Percentiles rank a stretch among this genome's conserved stretches.
phyloP scores from a whole-genome alignment of 2,113 vertebrate genomes.

The Siphamia tubifer region DNA sequence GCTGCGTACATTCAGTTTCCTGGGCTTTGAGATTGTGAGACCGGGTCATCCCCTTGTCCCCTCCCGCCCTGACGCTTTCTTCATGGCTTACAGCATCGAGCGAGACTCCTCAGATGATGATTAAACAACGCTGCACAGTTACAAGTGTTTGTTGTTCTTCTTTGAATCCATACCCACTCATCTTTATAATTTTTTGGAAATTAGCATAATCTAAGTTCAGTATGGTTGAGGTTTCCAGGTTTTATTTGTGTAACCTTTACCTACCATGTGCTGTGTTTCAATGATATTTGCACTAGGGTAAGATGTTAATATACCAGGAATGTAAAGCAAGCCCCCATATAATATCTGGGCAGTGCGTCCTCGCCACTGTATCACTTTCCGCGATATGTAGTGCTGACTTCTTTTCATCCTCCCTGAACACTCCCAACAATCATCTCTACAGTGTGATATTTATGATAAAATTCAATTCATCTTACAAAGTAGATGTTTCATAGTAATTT shows the following conservation, averaged over 20 bases:
- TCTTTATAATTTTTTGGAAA: constrained; percentile 35
- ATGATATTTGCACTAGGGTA: constrained; percentile 70
- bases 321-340: constrained; percentile 48
- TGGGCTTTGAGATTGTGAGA: constrained; percentile 99
- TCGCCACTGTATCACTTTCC: constrained; percentile 43
- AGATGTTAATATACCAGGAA: constrained; percentile 67
- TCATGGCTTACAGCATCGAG: constrained; percentile 98
- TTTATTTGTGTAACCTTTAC: constrained; percentile 22
- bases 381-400: constrained; percentile 56
- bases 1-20: constrained; percentile 96
- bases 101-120: constrained; percentile 92
- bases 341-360: constrained; percentile 45
- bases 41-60: constrained; percentile 98
- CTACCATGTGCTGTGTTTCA: constrained; percentile 63
- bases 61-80: constrained; percentile 96
- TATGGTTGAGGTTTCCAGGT: constrained; percentile 49
- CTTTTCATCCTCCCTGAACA: constrained; percentile 6
- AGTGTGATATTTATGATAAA: constrained; percentile 72
- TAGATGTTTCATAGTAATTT: constrained; percentile 60
- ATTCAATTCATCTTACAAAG: constrained; percentile 57
- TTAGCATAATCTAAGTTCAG: constrained; percentile 41
- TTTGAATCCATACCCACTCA: constrained; percentile 29
- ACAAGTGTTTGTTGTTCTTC: constrained; percentile 33
- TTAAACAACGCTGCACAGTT: constrained; percentile 70
- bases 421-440: constrained; percentile 50